Conservation (phyloP, 2,113 vertebrate genomes). For the Salvator merianae region DNA sequence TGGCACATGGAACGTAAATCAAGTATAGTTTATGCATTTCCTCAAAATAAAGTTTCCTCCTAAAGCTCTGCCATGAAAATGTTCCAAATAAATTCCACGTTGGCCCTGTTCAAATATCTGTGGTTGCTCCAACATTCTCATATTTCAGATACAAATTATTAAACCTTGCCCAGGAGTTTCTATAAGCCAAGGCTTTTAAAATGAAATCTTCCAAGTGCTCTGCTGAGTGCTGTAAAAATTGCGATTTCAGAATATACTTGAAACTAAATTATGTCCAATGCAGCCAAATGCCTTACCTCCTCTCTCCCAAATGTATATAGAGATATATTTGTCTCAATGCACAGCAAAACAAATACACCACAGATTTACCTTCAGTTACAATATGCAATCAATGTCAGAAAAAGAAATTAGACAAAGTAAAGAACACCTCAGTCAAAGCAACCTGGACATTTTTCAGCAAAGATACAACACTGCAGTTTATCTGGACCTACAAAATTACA, state of each 20-base stretch:
- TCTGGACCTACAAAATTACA: not conserved
- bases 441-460: not conserved
- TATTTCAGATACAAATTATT: conserved; percentile 27
- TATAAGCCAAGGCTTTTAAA: conserved; percentile 19
- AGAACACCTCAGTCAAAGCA: not conserved
- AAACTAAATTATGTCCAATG: conserved; percentile 4
- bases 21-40: conserved; percentile 26
- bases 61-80: conserved; percentile 22
- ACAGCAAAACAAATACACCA: not conserved
- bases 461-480: not conserved
- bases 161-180: conserved; percentile 9
- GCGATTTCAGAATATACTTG: not conserved
- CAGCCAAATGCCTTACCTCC: not conserved
- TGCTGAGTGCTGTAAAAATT: not conserved
- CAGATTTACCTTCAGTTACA: not conserved
- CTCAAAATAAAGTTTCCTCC: conserved; percentile 14
- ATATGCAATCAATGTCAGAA: not conserved
- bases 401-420: not conserved
- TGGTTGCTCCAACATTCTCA: conserved; percentile 5
- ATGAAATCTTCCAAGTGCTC: not conserved
- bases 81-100: conserved; percentile 14
- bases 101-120: conserved; percentile 21
- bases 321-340: not conserved
- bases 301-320: not conserved
- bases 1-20: not conserved